These are phyloP conservation scores for Hassar affinis DNA, from an alignment of 2,113 vertebrate species.

Conservation along the genomic window DNA sequence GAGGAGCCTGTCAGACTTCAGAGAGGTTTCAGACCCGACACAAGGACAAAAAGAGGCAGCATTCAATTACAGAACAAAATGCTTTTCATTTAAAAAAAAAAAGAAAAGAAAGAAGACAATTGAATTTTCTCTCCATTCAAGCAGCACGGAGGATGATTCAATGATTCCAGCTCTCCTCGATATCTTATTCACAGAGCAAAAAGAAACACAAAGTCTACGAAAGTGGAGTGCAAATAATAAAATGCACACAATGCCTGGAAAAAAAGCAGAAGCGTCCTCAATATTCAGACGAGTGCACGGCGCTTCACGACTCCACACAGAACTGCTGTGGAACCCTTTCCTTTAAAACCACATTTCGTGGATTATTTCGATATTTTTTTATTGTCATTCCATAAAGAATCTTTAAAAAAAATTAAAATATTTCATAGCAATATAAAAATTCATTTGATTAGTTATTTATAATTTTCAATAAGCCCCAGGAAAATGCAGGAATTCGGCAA, in stretches of 20 bases:
- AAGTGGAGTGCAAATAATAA: conserved; percentile 28
- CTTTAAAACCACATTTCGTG: neutral
- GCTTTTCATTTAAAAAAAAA: conserved; percentile 56
- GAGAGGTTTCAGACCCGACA: conserved; percentile 70
- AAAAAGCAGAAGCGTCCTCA: neutral
- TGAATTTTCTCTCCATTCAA: conserved; percentile 58
- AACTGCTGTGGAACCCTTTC: neutral
- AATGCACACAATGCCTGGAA: conserved; percentile 20
- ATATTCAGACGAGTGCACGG: conserved; percentile 17
- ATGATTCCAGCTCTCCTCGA: conserved; percentile 28
- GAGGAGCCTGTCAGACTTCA: conserved; percentile 79
- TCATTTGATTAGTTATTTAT: neutral
- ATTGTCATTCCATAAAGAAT: neutral
- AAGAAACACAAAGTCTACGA: conserved; percentile 41
- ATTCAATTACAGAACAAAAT: conserved; percentile 68
- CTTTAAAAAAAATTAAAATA: neutral
- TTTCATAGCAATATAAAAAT: neutral
- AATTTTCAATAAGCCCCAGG: neutral
- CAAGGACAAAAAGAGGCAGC: conserved; percentile 61
- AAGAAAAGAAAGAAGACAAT: conserved; percentile 57
- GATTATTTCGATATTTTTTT: neutral
- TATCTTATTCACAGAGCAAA: conserved; percentile 51
- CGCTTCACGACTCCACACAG: neutral
- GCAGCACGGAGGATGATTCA: conserved; percentile 48
- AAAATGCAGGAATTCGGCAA: neutral